phyloP scores from a whole-genome alignment of 2,113 vertebrate species.

The Phrynocephalus versicolor region DNA sequence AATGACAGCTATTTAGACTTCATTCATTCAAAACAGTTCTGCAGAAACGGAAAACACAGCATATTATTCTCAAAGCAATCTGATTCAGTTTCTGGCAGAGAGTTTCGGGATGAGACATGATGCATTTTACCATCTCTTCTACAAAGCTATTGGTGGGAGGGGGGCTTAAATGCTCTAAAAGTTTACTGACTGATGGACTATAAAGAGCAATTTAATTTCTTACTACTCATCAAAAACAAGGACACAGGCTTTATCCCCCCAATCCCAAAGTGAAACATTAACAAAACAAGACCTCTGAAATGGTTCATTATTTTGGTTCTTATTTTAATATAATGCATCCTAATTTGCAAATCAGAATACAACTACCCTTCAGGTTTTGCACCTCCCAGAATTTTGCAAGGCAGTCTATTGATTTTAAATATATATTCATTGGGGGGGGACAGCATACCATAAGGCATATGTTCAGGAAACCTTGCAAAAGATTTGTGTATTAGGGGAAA shows the following conservation, averaged over 20 bases:
- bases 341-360: too few relatives aligned
- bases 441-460: too few relatives aligned
- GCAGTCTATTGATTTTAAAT: too few relatives aligned
- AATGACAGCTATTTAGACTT: slow-evolving; percentile 29
- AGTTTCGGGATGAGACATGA: neutral
- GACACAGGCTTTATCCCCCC: neutral
- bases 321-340: too few relatives aligned
- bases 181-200: slow-evolving; percentile 3
- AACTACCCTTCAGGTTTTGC: too few relatives aligned
- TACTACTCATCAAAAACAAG: neutral
- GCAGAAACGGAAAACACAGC: neutral
- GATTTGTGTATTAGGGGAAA: too few relatives aligned
- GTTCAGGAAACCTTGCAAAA: too few relatives aligned
- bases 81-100: neutral
- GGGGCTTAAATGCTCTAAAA: neutral
- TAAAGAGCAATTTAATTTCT: neutral
- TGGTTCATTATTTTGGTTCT: too few relatives aligned
- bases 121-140: neutral
- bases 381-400: too few relatives aligned
- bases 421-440: too few relatives aligned
- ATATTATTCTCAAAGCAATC: slow-evolving; percentile 5
- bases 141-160: neutral
- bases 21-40: slow-evolving; percentile 1
- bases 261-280: neutral
- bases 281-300: neutral